Percentiles rank a stretch among this genome's conserved stretches.
Conservation (phyloP, 23 tunicate species). For the Ascidia mentula region DNA sequence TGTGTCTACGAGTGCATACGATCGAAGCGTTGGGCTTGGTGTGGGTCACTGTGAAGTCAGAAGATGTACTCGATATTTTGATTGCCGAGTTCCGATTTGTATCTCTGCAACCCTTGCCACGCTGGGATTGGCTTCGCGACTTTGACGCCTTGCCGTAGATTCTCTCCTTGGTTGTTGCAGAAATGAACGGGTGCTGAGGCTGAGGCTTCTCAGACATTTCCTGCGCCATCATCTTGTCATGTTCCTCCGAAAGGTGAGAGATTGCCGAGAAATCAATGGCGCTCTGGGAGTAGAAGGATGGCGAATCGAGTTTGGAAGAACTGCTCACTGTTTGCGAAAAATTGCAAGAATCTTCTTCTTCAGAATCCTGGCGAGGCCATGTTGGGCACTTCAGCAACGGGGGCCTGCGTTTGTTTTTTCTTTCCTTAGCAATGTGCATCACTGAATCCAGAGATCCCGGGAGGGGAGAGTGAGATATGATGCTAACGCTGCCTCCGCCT, state of each 20-base stretch:
- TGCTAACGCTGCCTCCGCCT: neutral
- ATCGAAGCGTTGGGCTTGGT: neutral
- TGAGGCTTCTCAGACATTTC: conserved; percentile 29
- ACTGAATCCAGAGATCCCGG: neutral
- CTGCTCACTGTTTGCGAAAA: neutral
- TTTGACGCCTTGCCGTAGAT: conserved; percentile 40
- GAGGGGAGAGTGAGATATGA: neutral
- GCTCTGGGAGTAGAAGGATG: conserved; percentile 37
- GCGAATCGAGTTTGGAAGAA: conserved; percentile 28
- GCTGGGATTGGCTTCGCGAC: neutral
- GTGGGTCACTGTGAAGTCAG: neutral
- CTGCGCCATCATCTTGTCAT: conserved; percentile 44
- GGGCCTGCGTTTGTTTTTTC: conserved; percentile 38
- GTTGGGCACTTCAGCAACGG: conserved; percentile 50
- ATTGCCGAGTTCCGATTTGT: neutral
- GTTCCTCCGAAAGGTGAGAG: conserved; percentile 57
- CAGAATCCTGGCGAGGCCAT: conserved; percentile 24
- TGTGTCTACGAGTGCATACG: neutral
- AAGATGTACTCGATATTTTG: neutral
- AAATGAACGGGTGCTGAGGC: conserved; percentile 19
- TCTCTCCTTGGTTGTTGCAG: conserved; percentile 32
- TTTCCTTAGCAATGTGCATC: neutral
- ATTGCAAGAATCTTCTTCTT: neutral
- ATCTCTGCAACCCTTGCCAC: neutral
- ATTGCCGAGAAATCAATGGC: conserved; percentile 62